Evolutionary conservation across 1,140 invertebrate species (phyloP), one percentile per base, ranked within the genome.

Genomic region (Saccostrea echinata): DNA sequence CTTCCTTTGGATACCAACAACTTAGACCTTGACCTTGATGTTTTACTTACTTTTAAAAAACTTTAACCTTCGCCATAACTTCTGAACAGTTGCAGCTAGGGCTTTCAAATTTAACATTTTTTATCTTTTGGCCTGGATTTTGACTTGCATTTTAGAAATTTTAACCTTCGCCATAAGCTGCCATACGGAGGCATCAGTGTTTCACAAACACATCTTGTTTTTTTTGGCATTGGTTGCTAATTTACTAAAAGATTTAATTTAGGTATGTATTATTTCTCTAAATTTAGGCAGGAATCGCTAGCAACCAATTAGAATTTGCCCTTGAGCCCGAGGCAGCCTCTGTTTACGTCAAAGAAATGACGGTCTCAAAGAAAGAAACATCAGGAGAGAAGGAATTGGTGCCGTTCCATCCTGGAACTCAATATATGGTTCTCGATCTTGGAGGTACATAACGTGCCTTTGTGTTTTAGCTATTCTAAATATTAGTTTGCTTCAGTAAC

Each of bases 281-380:
- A 55, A 13, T 52, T 57, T 71, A 91, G 90, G 88, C 90, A n/a
- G 90, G 90, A 24, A 87, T 90, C 12, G 51, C 83, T 24, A 84
- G 57, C 21, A 35, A 85, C 11, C 76, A 86, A 21, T 84, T 90
- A 9, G 76, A 86, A n/a, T 85, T 90, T 43, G 89, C 91, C n/a
- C 82, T 90, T n/a, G 91, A 91, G 85, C 91, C 89, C 16, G 89
- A 91, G 81, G 89, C 88, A 57, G 89, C 90, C 18, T 90, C 89
- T n/a, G 51, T 91, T 30, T 90, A 80, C 52, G 88, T 87, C 76
- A 88, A 88, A 84, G 51, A 86, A 35, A 86, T 88, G 16, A 84
- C 84, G 55, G 51, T 90, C 18, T 30, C 68, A 6, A 71, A 27
- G 64, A 83, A 18, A 30, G 83, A 21, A 24, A 33, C 27, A 1